Evolutionary conservation across 2,888 invertebrate species (phyloP).

Genomic region (Protonemura montana): DNA sequence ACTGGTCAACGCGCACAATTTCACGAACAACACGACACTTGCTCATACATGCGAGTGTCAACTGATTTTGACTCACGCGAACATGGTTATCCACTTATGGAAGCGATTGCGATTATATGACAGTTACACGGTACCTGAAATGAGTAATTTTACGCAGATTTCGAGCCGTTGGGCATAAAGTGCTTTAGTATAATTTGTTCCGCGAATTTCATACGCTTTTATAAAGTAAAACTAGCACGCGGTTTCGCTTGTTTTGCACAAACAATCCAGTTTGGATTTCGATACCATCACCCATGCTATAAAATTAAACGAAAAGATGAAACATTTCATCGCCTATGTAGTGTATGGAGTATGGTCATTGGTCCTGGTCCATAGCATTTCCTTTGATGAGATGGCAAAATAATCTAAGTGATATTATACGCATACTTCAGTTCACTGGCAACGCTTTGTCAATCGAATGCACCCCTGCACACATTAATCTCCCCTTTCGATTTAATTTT

Average conservation of each 20-base stretch:
- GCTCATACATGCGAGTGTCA: background rate
- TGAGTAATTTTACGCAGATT: constrained; percentile 7
- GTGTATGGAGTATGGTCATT: no score
- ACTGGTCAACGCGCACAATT: background rate
- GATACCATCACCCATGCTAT: background rate
- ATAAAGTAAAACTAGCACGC: background rate
- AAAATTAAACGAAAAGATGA: background rate
- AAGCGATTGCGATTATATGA: background rate
- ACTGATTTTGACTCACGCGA: background rate
- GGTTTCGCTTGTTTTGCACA: background rate
- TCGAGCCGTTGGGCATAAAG: background rate
- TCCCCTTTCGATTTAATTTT: constrained; percentile 44
- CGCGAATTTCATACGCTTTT: background rate
- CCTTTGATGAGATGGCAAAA: constrained; percentile 49
- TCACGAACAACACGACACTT: background rate
- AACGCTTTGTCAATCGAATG: constrained; percentile 42
- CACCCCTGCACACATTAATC: constrained; percentile 37
- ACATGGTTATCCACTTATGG: constrained; percentile 37
- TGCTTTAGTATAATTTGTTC: background rate
- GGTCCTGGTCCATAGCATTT: background rate
- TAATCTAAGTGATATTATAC: constrained; percentile 49
- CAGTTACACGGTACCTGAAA: background rate
- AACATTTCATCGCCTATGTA: background rate
- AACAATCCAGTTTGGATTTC: background rate
- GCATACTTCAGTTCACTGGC: constrained; percentile 42